Conservation (phyloP, 2,888 invertebrate genomes). For the Ceramica pisi region DNA sequence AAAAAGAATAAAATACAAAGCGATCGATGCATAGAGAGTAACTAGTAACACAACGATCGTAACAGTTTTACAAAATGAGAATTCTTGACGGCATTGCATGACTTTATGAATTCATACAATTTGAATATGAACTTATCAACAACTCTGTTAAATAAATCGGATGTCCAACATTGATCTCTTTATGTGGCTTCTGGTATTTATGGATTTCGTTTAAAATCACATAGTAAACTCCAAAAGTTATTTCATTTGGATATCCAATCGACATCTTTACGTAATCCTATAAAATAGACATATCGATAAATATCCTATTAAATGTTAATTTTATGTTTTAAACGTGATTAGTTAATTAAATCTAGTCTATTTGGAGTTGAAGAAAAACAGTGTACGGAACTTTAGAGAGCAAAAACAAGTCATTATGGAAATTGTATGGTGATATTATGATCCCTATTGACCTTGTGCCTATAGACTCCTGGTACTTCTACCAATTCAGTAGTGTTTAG, state of each 20-base stretch:
- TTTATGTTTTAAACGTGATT: conserved; percentile 48
- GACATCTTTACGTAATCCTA: conserved; percentile 45
- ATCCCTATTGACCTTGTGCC: not conserved
- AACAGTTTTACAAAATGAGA: not conserved
- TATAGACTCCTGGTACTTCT: conserved; percentile 1
- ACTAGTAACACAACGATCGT: no score
- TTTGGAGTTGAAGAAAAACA: conserved; percentile 20
- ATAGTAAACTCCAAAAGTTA: conserved; percentile 42
- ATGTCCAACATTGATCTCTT: conserved; percentile 30
- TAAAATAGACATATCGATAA: conserved; percentile 27
- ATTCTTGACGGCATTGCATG: not conserved
- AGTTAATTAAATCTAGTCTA: conserved; percentile 42
- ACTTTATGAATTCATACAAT: conserved; percentile 15
- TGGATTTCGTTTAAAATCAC: conserved; percentile 14
- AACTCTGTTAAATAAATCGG: conserved; percentile 14
- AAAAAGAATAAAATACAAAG: no score
- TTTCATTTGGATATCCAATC: conserved; percentile 27
- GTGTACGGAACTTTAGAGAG: not conserved
- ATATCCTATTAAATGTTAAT: conserved; percentile 39
- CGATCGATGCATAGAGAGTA: no score
- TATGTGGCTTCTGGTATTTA: conserved; percentile 32
- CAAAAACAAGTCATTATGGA: conserved; percentile 14
- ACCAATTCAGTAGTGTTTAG: no score
- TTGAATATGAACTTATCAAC: conserved; percentile 42
- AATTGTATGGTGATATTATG: not conserved